These are phyloP conservation scores for Labeo catla DNA, from an alignment of 2,113 vertebrate genomes.

Conservation along the genomic window DNA sequence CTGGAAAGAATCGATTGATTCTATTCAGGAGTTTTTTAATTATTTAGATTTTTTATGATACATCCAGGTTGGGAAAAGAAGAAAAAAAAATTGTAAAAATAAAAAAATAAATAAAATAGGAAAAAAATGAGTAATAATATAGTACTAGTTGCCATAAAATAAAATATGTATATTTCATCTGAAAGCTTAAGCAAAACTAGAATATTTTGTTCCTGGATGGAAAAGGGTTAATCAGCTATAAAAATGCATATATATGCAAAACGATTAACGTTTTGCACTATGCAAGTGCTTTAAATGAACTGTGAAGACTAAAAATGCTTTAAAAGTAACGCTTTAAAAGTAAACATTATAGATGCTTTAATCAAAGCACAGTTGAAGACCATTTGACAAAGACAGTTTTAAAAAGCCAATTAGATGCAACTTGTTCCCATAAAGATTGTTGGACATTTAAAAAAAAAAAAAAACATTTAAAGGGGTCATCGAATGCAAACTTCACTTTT, in stretches of 20 bases:
- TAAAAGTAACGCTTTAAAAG: too few relatives aligned
- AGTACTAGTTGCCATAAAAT: neutral
- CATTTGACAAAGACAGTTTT: neutral
- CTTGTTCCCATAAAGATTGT: neutral
- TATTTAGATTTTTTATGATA: neutral
- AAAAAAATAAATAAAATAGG: neutral
- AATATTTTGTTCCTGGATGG: neutral
- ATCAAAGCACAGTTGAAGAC: neutral
- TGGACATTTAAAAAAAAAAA: neutral
- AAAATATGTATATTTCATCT: neutral
- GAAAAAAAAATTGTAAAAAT: neutral
- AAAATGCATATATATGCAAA: neutral
- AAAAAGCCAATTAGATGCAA: neutral
- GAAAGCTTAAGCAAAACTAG: neutral
- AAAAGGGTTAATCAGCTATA: neutral
- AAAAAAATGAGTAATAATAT: neutral
- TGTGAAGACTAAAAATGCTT: neutral
- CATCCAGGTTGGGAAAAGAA: neutral
- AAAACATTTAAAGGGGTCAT: too few relatives aligned
- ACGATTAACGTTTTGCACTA: too few relatives aligned
- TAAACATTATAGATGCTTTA: neutral
- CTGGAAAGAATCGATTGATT: conserved; percentile 31
- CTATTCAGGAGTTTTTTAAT: conserved; percentile 15
- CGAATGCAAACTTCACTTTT: too few relatives aligned
- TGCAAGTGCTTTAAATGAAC: neutral